Percentiles rank a stretch among this genome's conserved stretches.
phyloP scores from a whole-genome alignment of 2,888 invertebrate species.

The Ectemnius lituratus region DNA sequence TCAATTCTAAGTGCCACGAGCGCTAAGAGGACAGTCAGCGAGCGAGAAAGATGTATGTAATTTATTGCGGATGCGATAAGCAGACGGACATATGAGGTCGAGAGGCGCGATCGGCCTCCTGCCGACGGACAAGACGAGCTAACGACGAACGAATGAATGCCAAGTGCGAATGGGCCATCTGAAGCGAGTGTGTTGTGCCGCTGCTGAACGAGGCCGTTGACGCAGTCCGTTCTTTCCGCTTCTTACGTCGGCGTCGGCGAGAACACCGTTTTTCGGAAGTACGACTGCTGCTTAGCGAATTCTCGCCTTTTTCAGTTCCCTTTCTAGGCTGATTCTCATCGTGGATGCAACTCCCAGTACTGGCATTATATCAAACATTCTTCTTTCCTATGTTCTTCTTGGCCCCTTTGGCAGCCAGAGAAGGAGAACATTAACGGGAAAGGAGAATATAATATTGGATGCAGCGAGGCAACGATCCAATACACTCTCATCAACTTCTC shows the following conservation, averaged over 20 bases:
- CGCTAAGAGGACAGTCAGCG: constrained; percentile 29
- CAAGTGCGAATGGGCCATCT: constrained; percentile 15
- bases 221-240: constrained; percentile 10
- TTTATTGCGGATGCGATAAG: constrained; percentile 60
- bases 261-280: constrained; percentile 9
- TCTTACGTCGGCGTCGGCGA: constrained; percentile 3
- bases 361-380: not conserved
- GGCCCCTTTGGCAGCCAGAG: not conserved
- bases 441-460: too few species aligned
- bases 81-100: constrained; percentile 39
- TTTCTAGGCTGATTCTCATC: not conserved
- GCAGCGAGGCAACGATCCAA: too few species aligned
- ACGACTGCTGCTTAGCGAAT: constrained; percentile 27
- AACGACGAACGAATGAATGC: constrained; percentile 7
- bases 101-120: constrained; percentile 22
- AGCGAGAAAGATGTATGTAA: constrained; percentile 66
- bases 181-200: constrained; percentile 16
- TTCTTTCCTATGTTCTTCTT: not conserved
- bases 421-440: too few species aligned
- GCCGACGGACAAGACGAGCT: constrained; percentile 27
- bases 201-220: constrained; percentile 26
- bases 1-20: constrained; percentile 47
- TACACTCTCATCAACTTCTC: too few species aligned
- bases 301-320: not conserved
- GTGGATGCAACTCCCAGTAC: not conserved